These are phyloP conservation scores for Hedychridium roseum DNA, from an alignment of 2,888 invertebrate genomes.

Conservation along the genomic window DNA sequence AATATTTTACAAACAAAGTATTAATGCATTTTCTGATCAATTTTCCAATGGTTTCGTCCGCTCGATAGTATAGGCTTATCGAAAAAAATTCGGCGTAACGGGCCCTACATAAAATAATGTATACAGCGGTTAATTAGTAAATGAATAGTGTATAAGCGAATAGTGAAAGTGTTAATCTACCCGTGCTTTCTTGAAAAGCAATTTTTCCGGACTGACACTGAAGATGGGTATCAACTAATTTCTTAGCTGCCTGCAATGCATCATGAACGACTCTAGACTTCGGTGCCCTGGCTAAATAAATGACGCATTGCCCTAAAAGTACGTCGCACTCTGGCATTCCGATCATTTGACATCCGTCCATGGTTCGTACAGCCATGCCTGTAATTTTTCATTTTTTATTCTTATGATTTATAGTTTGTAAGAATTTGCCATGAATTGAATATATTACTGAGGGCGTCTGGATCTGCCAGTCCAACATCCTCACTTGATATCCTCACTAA, in stretches of 20 bases:
- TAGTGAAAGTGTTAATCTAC: too few relatives aligned
- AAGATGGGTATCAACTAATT: constrained; percentile 22
- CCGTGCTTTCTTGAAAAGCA: too few relatives aligned
- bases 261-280: constrained; percentile 67
- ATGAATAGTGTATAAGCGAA: too few relatives aligned
- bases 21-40: too few relatives aligned
- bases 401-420: neutral
- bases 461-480: constrained; percentile 40
- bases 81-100: too few relatives aligned
- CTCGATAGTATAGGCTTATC: too few relatives aligned
- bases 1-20: too few relatives aligned
- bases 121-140: too few relatives aligned
- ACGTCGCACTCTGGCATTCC: constrained; percentile 84
- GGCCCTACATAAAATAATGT: too few relatives aligned
- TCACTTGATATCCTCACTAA: constrained; percentile 45
- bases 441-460: constrained; percentile 40
- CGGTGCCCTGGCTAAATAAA: constrained; percentile 76
- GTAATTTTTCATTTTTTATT: constrained; percentile 20
- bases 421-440: neutral
- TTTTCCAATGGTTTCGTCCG: too few relatives aligned
- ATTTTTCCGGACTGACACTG: too few relatives aligned
- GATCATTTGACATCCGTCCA: constrained; percentile 78
- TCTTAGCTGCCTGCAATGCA: constrained; percentile 64
- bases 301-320: constrained; percentile 76
- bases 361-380: constrained; percentile 77